Conservation (phyloP, 2,888 invertebrate genomes). For the Eledona agricola region DNA sequence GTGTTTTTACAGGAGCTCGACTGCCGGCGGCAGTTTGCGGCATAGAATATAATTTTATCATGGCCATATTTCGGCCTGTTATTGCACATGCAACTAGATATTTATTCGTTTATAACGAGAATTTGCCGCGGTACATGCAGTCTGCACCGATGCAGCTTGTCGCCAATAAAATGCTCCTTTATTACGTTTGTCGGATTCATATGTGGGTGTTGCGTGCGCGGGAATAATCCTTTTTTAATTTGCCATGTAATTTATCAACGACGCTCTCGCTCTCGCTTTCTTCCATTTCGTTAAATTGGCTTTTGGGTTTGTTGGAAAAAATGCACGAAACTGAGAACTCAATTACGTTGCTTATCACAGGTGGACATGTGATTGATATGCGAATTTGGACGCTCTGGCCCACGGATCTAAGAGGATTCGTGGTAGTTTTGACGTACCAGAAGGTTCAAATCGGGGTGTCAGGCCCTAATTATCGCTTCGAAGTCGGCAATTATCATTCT, state of each 20-base stretch:
- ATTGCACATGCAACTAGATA: constrained; percentile 48
- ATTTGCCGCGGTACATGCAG: constrained; percentile 41
- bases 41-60: constrained; percentile 53
- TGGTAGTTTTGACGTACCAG: constrained; percentile 54
- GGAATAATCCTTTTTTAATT: constrained; percentile 41
- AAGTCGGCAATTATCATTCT: constrained; percentile 55
- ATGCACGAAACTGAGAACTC: constrained; percentile 58
- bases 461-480: constrained; percentile 55
- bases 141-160: constrained; percentile 45
- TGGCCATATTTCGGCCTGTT: constrained; percentile 47
- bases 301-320: too few species aligned
- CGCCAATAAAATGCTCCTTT: constrained; percentile 50
- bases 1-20: constrained; percentile 58
- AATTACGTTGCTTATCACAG: constrained; percentile 55
- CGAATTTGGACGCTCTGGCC: constrained; percentile 47
- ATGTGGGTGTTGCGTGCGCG: constrained; percentile 48
- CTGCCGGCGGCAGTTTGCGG: constrained; percentile 55
- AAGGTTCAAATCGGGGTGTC: constrained; percentile 57
- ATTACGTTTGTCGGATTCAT: constrained; percentile 49
- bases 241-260: neutral
- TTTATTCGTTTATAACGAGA: constrained; percentile 46
- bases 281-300: too few species aligned
- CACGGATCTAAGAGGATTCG: constrained; percentile 21
- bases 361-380: constrained; percentile 50
- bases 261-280: neutral